Percentiles rank a stretch among this genome's conserved stretches.
phyloP scores from a whole-genome alignment of 2,797 vertebrate genomes.

The Anabas testudineus region DNA sequence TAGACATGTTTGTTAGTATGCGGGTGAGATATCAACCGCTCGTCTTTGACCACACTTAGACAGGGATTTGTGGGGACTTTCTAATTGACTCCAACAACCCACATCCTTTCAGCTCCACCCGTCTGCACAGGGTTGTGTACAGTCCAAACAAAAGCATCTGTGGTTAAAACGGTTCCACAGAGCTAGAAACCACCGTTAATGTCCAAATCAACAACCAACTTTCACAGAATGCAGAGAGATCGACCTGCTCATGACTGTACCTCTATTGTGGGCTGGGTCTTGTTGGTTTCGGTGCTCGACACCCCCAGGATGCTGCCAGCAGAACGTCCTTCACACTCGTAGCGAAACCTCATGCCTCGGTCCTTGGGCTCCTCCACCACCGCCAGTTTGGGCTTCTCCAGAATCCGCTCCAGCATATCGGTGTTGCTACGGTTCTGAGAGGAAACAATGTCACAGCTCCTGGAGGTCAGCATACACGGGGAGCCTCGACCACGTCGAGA shows the following conservation, averaged over 20 bases:
- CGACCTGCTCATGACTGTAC: conserved; percentile 41
- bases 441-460: background rate
- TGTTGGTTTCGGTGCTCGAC: conserved; percentile 89
- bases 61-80: conserved; percentile 74
- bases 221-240: background rate
- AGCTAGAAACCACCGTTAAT: conserved; percentile 38
- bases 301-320: conserved; percentile 94
- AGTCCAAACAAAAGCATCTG: conserved; percentile 43
- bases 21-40: conserved; percentile 50
- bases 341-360: conserved; percentile 96
- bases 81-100: conserved; percentile 53
- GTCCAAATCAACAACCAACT: conserved; percentile 2
- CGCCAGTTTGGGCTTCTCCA: conserved; percentile 85
- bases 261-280: conserved; percentile 91
- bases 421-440: conserved; percentile 59
- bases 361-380: conserved; percentile 95
- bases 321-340: conserved; percentile 94
- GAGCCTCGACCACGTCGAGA: conserved; percentile 45
- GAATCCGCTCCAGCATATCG: conserved; percentile 76
- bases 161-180: conserved; percentile 32
- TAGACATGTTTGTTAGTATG: background rate
- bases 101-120: conserved; percentile 44
- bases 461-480: background rate
- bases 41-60: conserved; percentile 32
- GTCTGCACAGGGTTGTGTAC: background rate